phyloP scores from a whole-genome alignment of 2,888 invertebrate genomes.

The Caenorhabditis auriculariae region DNA sequence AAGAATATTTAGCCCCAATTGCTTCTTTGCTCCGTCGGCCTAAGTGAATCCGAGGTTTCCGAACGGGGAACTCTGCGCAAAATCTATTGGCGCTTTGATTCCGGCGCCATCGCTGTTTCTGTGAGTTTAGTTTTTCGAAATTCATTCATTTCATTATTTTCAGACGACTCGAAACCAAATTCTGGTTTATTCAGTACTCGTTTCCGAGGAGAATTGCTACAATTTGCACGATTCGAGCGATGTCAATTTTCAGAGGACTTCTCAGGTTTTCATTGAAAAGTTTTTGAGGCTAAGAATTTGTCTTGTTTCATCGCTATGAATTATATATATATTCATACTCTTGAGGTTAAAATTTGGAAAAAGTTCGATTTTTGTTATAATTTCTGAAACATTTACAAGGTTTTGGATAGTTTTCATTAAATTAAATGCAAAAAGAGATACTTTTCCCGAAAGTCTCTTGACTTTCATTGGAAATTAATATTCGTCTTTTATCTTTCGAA shows the following conservation, averaged over 20 bases:
- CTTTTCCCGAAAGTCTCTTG: too few relatives aligned
- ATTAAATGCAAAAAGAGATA: too few relatives aligned
- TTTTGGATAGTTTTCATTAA: too few relatives aligned
- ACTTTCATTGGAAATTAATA: too few relatives aligned
- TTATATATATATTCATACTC: too few relatives aligned
- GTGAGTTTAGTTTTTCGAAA: conserved; percentile 33
- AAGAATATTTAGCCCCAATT: conserved; percentile 50
- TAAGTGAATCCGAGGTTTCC: conserved; percentile 39
- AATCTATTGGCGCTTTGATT: conserved; percentile 58
- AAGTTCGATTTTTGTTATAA: too few relatives aligned
- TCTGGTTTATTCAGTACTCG: conserved; percentile 49
- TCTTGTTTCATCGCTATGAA: too few relatives aligned
- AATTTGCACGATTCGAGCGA: conserved; percentile 43
- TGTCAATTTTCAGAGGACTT: conserved; percentile 32
- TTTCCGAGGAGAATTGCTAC: conserved; percentile 46
- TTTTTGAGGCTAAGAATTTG: too few relatives aligned
- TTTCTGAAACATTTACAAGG: too few relatives aligned
- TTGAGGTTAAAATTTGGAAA: too few relatives aligned
- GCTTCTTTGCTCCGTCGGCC: conserved; percentile 44
- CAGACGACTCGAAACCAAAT: conserved; percentile 54
- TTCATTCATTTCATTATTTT: conserved; percentile 14
- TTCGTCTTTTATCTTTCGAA: too few relatives aligned
- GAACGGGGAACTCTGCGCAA: conserved; percentile 46
- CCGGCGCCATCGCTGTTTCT: conserved; percentile 47
- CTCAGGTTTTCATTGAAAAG: too few relatives aligned